Evolutionary conservation across 2,888 invertebrate genomes (phyloP).

Genomic region (Celastrina argiolus): DNA sequence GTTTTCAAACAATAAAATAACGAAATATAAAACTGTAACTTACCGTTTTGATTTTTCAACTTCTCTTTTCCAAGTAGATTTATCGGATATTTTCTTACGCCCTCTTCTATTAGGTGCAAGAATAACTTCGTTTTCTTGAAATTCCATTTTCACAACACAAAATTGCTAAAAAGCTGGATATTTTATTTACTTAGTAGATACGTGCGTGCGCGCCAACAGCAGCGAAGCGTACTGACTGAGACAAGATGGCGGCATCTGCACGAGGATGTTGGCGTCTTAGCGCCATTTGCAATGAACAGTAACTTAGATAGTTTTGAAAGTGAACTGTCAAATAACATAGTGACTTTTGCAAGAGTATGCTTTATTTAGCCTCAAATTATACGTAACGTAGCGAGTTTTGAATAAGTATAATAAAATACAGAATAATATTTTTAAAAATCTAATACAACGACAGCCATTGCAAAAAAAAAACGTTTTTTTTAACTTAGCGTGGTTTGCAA

Average conservation of each 20-base stretch:
- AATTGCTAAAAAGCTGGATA: constrained; percentile 19
- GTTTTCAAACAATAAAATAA: too few relatives aligned
- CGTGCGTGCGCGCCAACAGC: constrained; percentile 17
- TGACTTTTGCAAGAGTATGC: constrained; percentile 22
- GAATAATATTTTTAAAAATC: too few relatives aligned
- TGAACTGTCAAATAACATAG: constrained; percentile 23
- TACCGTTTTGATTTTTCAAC: constrained; percentile 8
- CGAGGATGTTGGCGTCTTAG: background rate
- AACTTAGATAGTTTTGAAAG: constrained; percentile 21
- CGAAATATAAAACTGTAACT: too few relatives aligned
- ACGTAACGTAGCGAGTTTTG: background rate
- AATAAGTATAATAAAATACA: too few relatives aligned
- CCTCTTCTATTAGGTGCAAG: constrained; percentile 22
- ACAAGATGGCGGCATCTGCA: constrained; percentile 8
- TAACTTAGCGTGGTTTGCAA: background rate
- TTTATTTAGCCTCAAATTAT: constrained; percentile 13
- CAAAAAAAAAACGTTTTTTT: too few relatives aligned
- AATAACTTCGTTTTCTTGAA: constrained; percentile 24
- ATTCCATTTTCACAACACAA: constrained; percentile 24
- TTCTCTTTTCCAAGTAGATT: constrained; percentile 25
- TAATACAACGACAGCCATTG: too few relatives aligned
- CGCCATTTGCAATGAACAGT: constrained; percentile 2
- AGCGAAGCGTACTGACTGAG: constrained; percentile 15
- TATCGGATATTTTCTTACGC: constrained; percentile 24
- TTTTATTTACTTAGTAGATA: constrained; percentile 15